phyloP scores from a whole-genome alignment of 2,113 vertebrate genomes.

The Gymnogyps californianus region DNA sequence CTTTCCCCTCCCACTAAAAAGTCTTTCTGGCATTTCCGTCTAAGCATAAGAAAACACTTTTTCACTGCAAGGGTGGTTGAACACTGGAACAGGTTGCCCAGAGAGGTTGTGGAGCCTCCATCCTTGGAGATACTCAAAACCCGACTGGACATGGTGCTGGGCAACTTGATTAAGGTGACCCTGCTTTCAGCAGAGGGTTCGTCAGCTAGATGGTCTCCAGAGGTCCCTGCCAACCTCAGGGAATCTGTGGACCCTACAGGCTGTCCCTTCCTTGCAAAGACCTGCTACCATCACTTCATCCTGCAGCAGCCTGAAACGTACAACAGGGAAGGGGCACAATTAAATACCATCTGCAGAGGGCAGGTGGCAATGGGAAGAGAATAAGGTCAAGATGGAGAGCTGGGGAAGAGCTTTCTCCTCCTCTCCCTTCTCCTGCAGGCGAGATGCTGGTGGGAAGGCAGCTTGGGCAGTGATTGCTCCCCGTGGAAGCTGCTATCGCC shows the following conservation, averaged over 20 bases:
- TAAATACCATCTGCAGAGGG: not conserved
- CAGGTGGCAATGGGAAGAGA: not conserved
- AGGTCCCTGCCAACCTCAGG: not conserved
- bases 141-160: accelerated
- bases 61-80: not conserved
- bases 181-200: not conserved
- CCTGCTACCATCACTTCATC: not conserved
- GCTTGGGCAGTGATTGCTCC: not conserved
- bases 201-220: not conserved
- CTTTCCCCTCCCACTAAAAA: not conserved
- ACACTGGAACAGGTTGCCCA: not conserved
- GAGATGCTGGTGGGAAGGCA: not conserved
- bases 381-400: not conserved
- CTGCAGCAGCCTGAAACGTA: not conserved
- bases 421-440: not conserved
- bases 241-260: not conserved
- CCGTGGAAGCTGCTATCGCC: not conserved
- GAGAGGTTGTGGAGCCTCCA: not conserved
- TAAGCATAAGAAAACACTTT: not conserved
- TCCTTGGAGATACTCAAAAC: not conserved
- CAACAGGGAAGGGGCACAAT: not conserved
- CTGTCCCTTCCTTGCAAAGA: not conserved
- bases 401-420: not conserved
- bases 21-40: not conserved
- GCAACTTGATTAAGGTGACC: not conserved